Base-by-base conservation (phyloP, 1,140 invertebrate genomes). In the Rhopalosiphum maidis region DNA sequence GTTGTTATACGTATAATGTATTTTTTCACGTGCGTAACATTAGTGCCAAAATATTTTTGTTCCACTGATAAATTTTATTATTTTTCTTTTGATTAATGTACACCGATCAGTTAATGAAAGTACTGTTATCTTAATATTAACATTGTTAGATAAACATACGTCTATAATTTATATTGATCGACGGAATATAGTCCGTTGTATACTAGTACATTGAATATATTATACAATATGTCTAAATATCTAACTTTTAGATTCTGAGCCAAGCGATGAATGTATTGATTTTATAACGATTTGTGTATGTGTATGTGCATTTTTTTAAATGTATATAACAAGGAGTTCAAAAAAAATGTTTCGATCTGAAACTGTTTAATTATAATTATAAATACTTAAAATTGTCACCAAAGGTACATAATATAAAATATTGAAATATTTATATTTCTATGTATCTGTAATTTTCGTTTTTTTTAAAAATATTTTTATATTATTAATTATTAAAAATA, bases 31-130 rank as follows among this genome's bases (percentile, higher is more conserved):
- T 15, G 30, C 30, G 30, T 30, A 68, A 68, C 60, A 55, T 77
- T 2, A n/a, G 60, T 77, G 60, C 60, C 25, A 7, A 35, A 77
- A 18, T 77, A 68, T 68, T 68, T 68, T n/a, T 77, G 60, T 77
- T 77, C 30, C 60, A 4, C 4, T 77, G 30, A 18, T 77, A 77
- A 77, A 60, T 60, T 30, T n/a, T 77, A 18, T 3, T 51, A 4
- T 77, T 77, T 77, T 77, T n/a, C 30, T n/a, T 77, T n/a, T 77
- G 60, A 77, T 77, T 77, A 77, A 77, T 77, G n/a, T n/a, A n/a
- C n/a, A 77, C 60, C 15, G 5, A 77, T 1, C 60, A 4, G 1
- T 68, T 5, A 30, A 68, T 68, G 15, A 77, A 77, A 77, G 30
- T 77, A 30, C 30, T 30, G 9, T 77, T n/a, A 77, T n/a, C 30